Percentiles rank a stretch among this genome's conserved stretches.
phyloP scores from a whole-genome alignment of 2,888 invertebrate species.

The Caradrina clavipalpis region DNA sequence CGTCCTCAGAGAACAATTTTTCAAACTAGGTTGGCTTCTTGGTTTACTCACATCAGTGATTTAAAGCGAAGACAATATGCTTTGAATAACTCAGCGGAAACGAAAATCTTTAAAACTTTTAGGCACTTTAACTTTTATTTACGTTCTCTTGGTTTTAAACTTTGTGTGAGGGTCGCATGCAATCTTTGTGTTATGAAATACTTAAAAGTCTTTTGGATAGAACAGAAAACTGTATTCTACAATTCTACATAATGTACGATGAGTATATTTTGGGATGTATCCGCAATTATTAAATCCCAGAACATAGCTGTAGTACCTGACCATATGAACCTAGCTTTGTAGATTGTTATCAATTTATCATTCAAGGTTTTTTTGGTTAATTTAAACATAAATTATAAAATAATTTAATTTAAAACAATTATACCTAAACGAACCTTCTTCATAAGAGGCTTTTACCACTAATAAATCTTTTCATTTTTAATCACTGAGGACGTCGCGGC shows the following conservation, averaged over 20 bases:
- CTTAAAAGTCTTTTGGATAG: neutral
- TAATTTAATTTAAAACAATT: neutral
- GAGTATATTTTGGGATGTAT: neutral
- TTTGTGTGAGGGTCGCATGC: conserved; percentile 24
- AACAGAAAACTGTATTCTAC: neutral
- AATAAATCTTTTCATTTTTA: conserved; percentile 18
- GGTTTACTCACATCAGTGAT: conserved; percentile 80
- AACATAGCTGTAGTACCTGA: no score
- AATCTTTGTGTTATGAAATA: conserved; percentile 31
- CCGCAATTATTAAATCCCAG: neutral
- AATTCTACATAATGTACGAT: neutral
- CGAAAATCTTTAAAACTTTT: conserved; percentile 60
- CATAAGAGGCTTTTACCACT: conserved; percentile 3
- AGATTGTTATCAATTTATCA: neutral
- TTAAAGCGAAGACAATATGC: conserved; percentile 71
- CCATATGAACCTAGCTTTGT: no score
- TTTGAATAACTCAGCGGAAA: conserved; percentile 59
- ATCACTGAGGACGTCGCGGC: conserved; percentile 15
- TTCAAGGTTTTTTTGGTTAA: neutral
- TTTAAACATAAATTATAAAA: neutral
- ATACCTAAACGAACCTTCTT: neutral
- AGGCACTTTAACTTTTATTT: conserved; percentile 56
- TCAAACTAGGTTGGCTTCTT: conserved; percentile 83
- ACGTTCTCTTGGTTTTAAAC: conserved; percentile 43
- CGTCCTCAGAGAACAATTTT: conserved; percentile 83